These are phyloP conservation scores for Arctopsyche grandis DNA, from an alignment of 1,140 invertebrate genomes.

Conservation along the genomic window DNA sequence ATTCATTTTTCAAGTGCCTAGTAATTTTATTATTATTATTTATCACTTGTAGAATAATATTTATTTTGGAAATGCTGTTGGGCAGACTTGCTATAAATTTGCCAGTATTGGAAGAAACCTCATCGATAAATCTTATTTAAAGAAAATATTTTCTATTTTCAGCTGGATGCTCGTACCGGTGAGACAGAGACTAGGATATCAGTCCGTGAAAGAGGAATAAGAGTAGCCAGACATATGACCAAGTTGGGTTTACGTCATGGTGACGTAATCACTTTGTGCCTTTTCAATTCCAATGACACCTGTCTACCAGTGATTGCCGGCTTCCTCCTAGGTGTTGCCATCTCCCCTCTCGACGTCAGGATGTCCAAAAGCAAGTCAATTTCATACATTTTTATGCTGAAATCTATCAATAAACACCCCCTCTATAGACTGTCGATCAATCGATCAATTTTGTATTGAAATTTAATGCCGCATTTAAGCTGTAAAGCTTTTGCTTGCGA, in stretches of 20 bases:
- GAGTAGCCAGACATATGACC: constrained; percentile 62
- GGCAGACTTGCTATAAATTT: too few relatives aligned
- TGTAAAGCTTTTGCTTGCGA: background rate
- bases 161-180: constrained; percentile 65
- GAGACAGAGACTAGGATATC: constrained; percentile 60
- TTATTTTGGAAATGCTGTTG: too few relatives aligned
- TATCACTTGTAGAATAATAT: too few relatives aligned
- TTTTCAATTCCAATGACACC: constrained; percentile 63
- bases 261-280: constrained; percentile 62
- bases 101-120: too few relatives aligned
- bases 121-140: background rate
- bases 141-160: constrained; percentile 16
- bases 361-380: constrained; percentile 22
- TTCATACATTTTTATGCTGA: background rate
- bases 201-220: constrained; percentile 59
- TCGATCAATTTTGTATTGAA: background rate
- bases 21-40: too few relatives aligned
- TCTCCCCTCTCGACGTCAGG: constrained; percentile 7
- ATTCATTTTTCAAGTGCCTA: too few relatives aligned
- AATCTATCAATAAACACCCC: too few relatives aligned
- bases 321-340: constrained; percentile 60
- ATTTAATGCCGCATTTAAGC: background rate
- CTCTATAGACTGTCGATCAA: too few relatives aligned
- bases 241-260: constrained; percentile 60
- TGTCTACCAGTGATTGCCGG: constrained; percentile 63